Evolutionary conservation across 2,888 invertebrate species (phyloP), one percentile per base, ranked within the genome.

Genomic region (Polietes domitor): DNA sequence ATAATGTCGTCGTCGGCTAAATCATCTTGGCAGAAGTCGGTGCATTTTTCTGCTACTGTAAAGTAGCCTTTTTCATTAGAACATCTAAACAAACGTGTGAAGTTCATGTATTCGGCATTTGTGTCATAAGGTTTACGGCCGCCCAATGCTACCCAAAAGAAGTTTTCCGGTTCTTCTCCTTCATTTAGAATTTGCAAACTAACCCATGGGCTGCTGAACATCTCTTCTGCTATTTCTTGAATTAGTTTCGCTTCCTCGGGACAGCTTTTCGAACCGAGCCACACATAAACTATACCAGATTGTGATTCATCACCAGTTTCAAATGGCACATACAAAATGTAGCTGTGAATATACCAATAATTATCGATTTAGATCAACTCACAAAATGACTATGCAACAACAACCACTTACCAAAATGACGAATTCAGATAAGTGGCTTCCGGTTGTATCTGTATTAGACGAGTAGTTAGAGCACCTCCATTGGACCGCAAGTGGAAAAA

Each of bases 51-150:
- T 0, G 99, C 99, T 53, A 99, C 98, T 0, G 97, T 97, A 92
- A 99, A 99, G 93, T 99, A 99, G 5, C 99, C 99, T 91, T 99
- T 99, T 91, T 99, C 99, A 92, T 99, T 99, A 63, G 99, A 99
- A 92, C 99, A 99, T 76, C 99, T 95, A 93, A 99, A 99, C 50
- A 99, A 94, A 70, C 99, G 94, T 1, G 98, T 97, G 92, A 95
- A 97, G 89, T 97, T 95, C 96, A 99, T 98, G 91, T 96, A 99
- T 55, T 96, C 96, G 0, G 98, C 97, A 89, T 97, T 96, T 5
- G 94, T 94, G 80, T 98, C 98, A 91, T 98, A 98, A 0, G 96
- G 95, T 91, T 98, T 98, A 88, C 95, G 96, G 0, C 98, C 98
- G 76, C 97, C 97, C 37, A 98, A 93, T n/a, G 96, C 98, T 58